phyloP scores from a whole-genome alignment of 2,113 vertebrate genomes.

The Otocyon megalotis region DNA sequence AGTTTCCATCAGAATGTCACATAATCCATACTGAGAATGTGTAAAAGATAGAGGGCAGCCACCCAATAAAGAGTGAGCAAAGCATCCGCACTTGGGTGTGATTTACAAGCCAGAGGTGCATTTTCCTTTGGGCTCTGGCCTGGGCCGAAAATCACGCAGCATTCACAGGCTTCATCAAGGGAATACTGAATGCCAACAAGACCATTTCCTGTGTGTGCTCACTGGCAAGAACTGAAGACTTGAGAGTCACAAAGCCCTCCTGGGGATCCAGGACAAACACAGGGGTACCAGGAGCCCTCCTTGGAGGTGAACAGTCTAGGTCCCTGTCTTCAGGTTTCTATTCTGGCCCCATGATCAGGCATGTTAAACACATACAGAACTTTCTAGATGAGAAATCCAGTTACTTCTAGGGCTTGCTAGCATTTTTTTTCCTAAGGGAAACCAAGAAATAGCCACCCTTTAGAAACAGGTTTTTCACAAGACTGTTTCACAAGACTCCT shows the following conservation, averaged over 20 bases:
- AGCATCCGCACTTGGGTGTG: background rate
- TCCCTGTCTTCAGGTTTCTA: background rate
- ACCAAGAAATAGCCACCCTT: background rate
- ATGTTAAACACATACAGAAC: background rate
- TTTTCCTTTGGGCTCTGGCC: background rate
- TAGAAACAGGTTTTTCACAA: background rate
- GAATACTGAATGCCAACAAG: background rate
- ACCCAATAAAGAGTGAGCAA: background rate
- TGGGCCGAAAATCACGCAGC: constrained; percentile 44
- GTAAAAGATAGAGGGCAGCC: background rate
- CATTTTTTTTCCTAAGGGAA: constrained; percentile 32
- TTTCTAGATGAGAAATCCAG: background rate
- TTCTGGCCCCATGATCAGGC: background rate
- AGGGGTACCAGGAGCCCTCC: background rate
- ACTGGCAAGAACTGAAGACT: background rate
- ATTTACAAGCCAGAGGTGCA: constrained; percentile 51
- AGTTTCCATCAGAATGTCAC: background rate
- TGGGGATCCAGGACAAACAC: background rate
- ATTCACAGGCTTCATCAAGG: background rate
- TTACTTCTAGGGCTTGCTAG: background rate
- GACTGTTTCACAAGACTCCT: background rate
- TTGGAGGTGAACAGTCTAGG: background rate
- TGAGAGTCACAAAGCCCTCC: background rate
- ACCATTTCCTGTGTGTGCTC: background rate
- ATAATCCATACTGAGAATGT: background rate